A percentile compares a stretch with the other conserved stretches of the same genome.
Evolutionary conservation across 2,888 invertebrate genomes (phyloP).

Genomic region (Hyalella azteca): DNA sequence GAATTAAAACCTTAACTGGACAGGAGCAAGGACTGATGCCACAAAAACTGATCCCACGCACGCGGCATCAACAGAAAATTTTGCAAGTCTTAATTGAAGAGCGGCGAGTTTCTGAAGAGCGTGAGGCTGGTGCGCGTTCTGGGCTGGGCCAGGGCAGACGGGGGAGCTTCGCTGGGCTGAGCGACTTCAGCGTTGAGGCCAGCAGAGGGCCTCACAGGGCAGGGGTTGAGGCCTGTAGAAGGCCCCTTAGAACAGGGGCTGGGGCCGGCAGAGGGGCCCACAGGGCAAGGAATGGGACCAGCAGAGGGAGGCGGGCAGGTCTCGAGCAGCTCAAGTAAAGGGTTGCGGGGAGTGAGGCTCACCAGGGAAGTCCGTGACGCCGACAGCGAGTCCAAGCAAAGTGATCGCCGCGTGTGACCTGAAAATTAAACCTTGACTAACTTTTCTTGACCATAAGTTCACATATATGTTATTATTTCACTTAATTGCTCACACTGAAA

Average conservation of each 20-base stretch:
- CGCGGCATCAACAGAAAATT: neutral
- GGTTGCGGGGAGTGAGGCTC: slow-evolving; percentile 55
- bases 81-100: slow-evolving; percentile 45
- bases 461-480: too few relatives aligned
- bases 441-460: too few relatives aligned
- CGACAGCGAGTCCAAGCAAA: slow-evolving; percentile 26
- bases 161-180: neutral
- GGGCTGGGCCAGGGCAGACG: neutral
- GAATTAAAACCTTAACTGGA: too few relatives aligned
- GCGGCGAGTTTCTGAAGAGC: slow-evolving; percentile 54
- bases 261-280: slow-evolving; percentile 48
- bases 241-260: too few relatives aligned
- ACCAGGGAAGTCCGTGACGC: slow-evolving; percentile 40
- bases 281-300: slow-evolving; percentile 40
- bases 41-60: too few relatives aligned
- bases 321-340: slow-evolving; percentile 56
- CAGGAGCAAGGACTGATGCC: too few relatives aligned
- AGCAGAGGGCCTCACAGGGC: slow-evolving; percentile 25
- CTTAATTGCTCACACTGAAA: too few relatives aligned
- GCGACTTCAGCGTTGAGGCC: slow-evolving; percentile 42
- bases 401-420: neutral
- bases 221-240: slow-evolving; percentile 45
- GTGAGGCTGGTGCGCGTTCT: slow-evolving; percentile 52
- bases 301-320: slow-evolving; percentile 47
- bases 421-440: neutral